Percentiles rank a stretch among this genome's conserved stretches.
Conservation (phyloP, 2,797 vertebrate genomes). For the Staurois parvus region DNA sequence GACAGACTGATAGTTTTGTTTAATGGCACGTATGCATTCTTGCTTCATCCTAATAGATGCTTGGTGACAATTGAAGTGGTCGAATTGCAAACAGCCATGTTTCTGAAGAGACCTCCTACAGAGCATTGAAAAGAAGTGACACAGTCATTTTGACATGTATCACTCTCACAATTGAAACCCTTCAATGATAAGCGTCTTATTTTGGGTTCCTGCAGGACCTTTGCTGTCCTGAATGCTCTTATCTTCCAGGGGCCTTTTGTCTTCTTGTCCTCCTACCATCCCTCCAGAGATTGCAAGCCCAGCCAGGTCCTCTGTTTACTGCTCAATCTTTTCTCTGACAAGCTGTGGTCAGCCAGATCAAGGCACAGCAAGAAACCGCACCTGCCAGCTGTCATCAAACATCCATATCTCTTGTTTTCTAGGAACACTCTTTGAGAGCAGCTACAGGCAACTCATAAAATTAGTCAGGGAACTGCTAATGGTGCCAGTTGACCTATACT, state of each 20-base stretch:
- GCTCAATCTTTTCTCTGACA: slow-evolving; percentile 27
- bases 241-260: slow-evolving; percentile 32
- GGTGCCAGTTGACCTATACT: too few species aligned
- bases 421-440: not conserved
- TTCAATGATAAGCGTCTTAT: slow-evolving; percentile 46
- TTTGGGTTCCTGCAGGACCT: slow-evolving; percentile 46
- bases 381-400: slow-evolving; percentile 36
- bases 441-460: too few species aligned
- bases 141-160: slow-evolving; percentile 27
- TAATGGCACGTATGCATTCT: slow-evolving; percentile 17
- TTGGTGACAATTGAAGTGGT: slow-evolving; percentile 14
- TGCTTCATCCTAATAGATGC: not conserved
- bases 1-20: not conserved
- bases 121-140: slow-evolving; percentile 12
- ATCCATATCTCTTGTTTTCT: not conserved
- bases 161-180: slow-evolving; percentile 34
- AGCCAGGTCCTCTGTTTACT: not conserved
- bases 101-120: slow-evolving; percentile 31
- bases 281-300: slow-evolving; percentile 16
- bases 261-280: not conserved
- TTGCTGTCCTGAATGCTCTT: slow-evolving; percentile 33
- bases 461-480: too few species aligned
- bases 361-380: slow-evolving; percentile 18
- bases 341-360: slow-evolving; percentile 15
- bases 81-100: slow-evolving; percentile 6